phyloP scores from a whole-genome alignment of 2,888 invertebrate genomes.

The Drosophila cognata region DNA sequence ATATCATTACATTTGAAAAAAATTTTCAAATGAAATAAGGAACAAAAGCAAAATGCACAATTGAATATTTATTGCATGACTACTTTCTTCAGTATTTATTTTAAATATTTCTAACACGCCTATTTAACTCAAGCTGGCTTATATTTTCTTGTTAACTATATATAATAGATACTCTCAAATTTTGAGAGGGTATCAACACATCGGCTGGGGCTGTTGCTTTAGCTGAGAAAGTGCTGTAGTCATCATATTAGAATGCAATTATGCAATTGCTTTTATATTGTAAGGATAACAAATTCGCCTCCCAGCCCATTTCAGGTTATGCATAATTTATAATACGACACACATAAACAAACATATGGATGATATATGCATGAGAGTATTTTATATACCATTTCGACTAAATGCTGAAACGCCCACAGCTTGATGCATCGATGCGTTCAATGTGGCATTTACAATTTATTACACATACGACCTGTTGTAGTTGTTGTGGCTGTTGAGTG shows the following conservation, averaged over 20 bases:
- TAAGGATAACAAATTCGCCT: slow-evolving; percentile 24
- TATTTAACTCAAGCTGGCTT: too few species aligned
- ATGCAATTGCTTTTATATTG: slow-evolving; percentile 66
- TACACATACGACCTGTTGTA: slow-evolving; percentile 40
- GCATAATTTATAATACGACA: slow-evolving; percentile 64
- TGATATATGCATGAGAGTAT: slow-evolving; percentile 7
- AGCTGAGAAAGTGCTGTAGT: slow-evolving; percentile 51
- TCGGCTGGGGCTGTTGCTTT: background rate
- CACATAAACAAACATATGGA: slow-evolving; percentile 13
- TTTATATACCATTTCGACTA: slow-evolving; percentile 26
- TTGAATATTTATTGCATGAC: background rate
- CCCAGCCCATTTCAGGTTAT: slow-evolving; percentile 22
- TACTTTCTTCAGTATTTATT: background rate
- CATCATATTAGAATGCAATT: slow-evolving; percentile 73
- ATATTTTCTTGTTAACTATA: background rate
- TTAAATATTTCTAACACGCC: background rate
- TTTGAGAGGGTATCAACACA: slow-evolving; percentile 15
- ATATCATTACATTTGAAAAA: background rate
- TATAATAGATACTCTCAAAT: too few species aligned
- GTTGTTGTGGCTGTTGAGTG: background rate
- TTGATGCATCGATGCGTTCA: slow-evolving; percentile 38
- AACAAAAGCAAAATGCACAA: background rate
- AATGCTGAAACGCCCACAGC: slow-evolving; percentile 30
- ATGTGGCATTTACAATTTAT: slow-evolving; percentile 51
- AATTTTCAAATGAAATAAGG: background rate